Conservation (phyloP, 2,888 invertebrate species). For the Diloba caeruleocephala region DNA sequence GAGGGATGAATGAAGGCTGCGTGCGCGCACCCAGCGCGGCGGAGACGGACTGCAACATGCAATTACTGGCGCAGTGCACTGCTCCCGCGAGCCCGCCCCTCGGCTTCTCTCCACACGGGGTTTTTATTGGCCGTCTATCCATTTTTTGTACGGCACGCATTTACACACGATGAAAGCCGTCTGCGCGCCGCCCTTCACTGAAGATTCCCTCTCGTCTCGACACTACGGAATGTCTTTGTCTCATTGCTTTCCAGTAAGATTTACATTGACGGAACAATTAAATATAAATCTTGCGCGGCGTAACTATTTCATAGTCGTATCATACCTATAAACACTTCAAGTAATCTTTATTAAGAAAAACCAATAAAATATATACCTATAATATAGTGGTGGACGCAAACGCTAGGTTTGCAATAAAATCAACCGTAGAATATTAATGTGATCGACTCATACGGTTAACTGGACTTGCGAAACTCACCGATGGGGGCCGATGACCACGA, state of each 20-base stretch:
- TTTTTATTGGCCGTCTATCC: slow-evolving; percentile 87
- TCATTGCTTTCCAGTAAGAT: slow-evolving; percentile 60
- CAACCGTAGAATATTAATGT: slow-evolving; percentile 86
- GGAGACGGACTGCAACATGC: slow-evolving; percentile 82
- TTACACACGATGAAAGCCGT: slow-evolving; percentile 84
- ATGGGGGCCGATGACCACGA: slow-evolving; percentile 83
- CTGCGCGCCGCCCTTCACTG: slow-evolving; percentile 79
- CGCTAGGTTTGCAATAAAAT: slow-evolving; percentile 80
- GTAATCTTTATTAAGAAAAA: slow-evolving; percentile 33
- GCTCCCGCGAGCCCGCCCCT: slow-evolving; percentile 86
- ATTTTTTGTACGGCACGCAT: slow-evolving; percentile 84
- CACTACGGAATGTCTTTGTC: slow-evolving; percentile 82
- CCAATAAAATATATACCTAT: slow-evolving; percentile 31
- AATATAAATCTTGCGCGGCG: slow-evolving; percentile 40
- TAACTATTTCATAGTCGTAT: slow-evolving; percentile 14
- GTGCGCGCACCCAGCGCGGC: slow-evolving; percentile 86
- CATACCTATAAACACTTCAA: slow-evolving; percentile 13
- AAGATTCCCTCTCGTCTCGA: slow-evolving; percentile 81
- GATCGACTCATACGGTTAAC: slow-evolving; percentile 83
- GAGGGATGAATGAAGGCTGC: slow-evolving; percentile 74
- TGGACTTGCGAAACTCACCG: slow-evolving; percentile 87
- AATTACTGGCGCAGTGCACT: slow-evolving; percentile 76
- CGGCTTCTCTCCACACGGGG: slow-evolving; percentile 82
- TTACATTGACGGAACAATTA: slow-evolving; percentile 56
- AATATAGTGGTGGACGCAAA: slow-evolving; percentile 62